A percentile compares a stretch with the other conserved stretches of the same genome.
Conservation (phyloP, 2,888 invertebrate species). For the Cosmia pyralina region DNA sequence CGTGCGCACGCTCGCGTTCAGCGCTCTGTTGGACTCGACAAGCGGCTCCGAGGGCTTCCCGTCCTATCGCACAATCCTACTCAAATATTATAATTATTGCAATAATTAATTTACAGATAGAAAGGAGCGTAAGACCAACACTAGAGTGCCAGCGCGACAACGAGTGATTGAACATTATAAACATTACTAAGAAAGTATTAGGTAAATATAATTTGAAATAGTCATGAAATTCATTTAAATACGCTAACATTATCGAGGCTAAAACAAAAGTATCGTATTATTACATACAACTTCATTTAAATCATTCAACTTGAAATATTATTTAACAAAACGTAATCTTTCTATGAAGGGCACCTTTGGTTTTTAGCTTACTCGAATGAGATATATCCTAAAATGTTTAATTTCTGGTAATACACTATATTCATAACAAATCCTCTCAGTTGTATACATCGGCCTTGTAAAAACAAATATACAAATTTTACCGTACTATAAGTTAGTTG, state of each 20-base stretch:
- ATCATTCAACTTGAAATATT: slow-evolving; percentile 90
- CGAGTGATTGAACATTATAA: slow-evolving; percentile 89
- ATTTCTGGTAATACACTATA: slow-evolving; percentile 88
- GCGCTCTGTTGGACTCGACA: slow-evolving; percentile 74
- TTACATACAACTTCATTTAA: slow-evolving; percentile 89
- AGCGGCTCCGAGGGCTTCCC: slow-evolving; percentile 71
- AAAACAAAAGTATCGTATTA: slow-evolving; percentile 88
- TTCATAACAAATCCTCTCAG: slow-evolving; percentile 87
- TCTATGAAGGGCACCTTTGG: slow-evolving; percentile 96
- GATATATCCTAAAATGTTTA: slow-evolving; percentile 90
- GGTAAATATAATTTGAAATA: slow-evolving; percentile 90
- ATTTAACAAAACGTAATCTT: slow-evolving; percentile 90
- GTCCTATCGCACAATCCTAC: slow-evolving; percentile 70
- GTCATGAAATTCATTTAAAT: slow-evolving; percentile 88
- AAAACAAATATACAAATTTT: slow-evolving; percentile 85
- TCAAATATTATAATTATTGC: slow-evolving; percentile 78
- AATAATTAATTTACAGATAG: slow-evolving; percentile 82
- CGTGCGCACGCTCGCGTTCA: slow-evolving; percentile 72
- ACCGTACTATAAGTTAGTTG: slow-evolving; percentile 86
- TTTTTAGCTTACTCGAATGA: slow-evolving; percentile 94
- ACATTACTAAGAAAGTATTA: slow-evolving; percentile 88
- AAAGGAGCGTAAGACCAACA: slow-evolving; percentile 88
- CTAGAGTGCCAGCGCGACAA: slow-evolving; percentile 90
- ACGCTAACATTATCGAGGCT: slow-evolving; percentile 88
- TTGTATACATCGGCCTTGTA: slow-evolving; percentile 86